Evolutionary conservation across 1,140 invertebrate species (phyloP), one percentile per base, ranked within the genome.

Genomic region (Thrips palmi): DNA sequence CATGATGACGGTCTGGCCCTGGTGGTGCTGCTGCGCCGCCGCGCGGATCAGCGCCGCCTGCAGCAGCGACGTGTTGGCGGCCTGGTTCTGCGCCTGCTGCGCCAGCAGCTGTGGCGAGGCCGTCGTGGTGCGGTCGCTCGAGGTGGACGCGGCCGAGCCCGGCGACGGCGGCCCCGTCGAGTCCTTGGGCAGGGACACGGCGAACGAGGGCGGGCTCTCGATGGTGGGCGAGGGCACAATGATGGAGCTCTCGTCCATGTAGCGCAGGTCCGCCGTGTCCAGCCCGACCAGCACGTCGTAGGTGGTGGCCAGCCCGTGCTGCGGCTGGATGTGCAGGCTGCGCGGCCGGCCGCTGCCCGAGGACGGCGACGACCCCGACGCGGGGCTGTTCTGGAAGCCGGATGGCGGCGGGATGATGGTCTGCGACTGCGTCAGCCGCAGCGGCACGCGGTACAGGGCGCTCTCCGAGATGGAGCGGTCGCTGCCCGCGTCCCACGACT

Each of bases 161-260:
- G 68, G 66, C 35, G 70, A 71, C 36, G 65, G 61, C 24, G 65
- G 67, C 25, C 66, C 62, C 32, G 65, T 68, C 12, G 65, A 55
- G 2, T 57, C 41, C 22, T 47, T 44, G 7, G 61, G 47, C 29
- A 61, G 63, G 42, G 55, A 63, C 51, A 68, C 67, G 40, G 74
- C 63, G 36, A 70, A 71, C 35, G 72, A 77, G 37, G 68, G 71
- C 33, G 75, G 72, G 52, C 74, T 79, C 53, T 79, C 78, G 43
- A 70, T 69, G 31, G 67, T 70, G 18, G 79, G 78, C 40, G 78
- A 79, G 14, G 75, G 68, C 31, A 86, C 59, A 44, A 79, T 76
- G 21, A 86, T 67, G 4, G 83, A 88, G 55, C 82, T 87, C 51
- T 89, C 85, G 52, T 88, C 85, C 84, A 88, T 87, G 52, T 70